Conservation (phyloP, 2,888 invertebrate species). For the Physocephala rufipes region DNA sequence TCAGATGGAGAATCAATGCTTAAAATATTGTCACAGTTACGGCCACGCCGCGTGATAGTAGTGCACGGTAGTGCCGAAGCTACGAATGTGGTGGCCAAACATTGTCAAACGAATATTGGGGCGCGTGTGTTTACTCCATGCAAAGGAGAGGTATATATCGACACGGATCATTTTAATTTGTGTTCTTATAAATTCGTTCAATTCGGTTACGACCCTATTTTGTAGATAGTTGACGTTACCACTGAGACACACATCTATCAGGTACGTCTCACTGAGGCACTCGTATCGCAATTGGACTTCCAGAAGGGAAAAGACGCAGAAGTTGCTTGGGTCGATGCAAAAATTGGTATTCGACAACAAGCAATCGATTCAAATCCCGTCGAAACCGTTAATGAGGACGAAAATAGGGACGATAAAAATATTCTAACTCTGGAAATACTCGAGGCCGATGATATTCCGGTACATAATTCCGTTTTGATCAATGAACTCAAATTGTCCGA, state of each 20-base stretch:
- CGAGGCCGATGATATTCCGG: slow-evolving; percentile 68
- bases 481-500: slow-evolving; percentile 94
- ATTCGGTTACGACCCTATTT: slow-evolving; percentile 12
- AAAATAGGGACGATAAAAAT: slow-evolving; percentile 66
- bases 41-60: slow-evolving; percentile 82
- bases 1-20: slow-evolving; percentile 85
- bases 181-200: background rate
- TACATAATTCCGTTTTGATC: slow-evolving; percentile 87
- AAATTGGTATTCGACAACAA: slow-evolving; percentile 73
- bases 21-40: slow-evolving; percentile 82
- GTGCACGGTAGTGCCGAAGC: slow-evolving; percentile 78
- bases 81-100: slow-evolving; percentile 74
- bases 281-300: slow-evolving; percentile 88
- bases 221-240: slow-evolving; percentile 83
- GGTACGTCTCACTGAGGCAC: slow-evolving; percentile 89
- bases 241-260: slow-evolving; percentile 98
- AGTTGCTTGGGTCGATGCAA: slow-evolving; percentile 94
- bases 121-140: slow-evolving; percentile 84
- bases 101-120: slow-evolving; percentile 75
- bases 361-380: slow-evolving; percentile 68
- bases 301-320: slow-evolving; percentile 88
- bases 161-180: too few relatives aligned
- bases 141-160: slow-evolving; percentile 74
- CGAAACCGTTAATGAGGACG: slow-evolving; percentile 43
- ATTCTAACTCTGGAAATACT: slow-evolving; percentile 77